A percentile compares a stretch with the other conserved stretches of the same genome.
These are phyloP conservation scores for Brachypodius melanocephalos DNA, from an alignment of 2,113 vertebrate species.

Conservation along the genomic window DNA sequence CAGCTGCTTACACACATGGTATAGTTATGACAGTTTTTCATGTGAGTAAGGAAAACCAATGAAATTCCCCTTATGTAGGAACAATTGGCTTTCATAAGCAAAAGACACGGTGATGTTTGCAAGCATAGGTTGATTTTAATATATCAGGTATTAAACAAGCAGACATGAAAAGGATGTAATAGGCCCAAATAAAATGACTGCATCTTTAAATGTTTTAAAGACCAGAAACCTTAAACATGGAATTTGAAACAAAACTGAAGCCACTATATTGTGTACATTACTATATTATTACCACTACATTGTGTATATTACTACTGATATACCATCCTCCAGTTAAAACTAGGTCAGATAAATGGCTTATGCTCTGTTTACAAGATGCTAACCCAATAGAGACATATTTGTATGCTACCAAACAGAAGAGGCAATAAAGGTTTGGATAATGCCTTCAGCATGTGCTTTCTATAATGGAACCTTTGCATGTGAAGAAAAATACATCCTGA, in stretches of 20 bases:
- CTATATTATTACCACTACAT: background rate
- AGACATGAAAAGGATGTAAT: background rate
- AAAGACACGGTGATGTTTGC: background rate
- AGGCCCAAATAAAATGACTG: background rate
- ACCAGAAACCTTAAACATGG: background rate
- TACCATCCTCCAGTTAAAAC: background rate
- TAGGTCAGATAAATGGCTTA: background rate
- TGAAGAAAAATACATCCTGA: background rate
- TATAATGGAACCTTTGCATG: background rate
- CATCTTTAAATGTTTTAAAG: background rate
- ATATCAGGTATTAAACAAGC: background rate
- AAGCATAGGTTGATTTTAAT: background rate
- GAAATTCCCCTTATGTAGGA: background rate
- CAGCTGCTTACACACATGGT: background rate
- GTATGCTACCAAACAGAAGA: background rate
- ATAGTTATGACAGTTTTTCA: background rate
- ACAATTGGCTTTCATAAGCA: background rate
- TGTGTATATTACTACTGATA: background rate
- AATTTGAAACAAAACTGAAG: background rate
- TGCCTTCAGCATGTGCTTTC: background rate
- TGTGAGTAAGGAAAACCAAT: background rate
- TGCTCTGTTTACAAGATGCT: background rate
- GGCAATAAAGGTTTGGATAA: background rate
- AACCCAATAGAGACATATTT: background rate
- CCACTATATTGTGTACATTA: background rate